Percentiles rank a stretch among this genome's conserved stretches.
Conservation (phyloP, 2,113 vertebrate genomes). For the Muntiacus reevesi region DNA sequence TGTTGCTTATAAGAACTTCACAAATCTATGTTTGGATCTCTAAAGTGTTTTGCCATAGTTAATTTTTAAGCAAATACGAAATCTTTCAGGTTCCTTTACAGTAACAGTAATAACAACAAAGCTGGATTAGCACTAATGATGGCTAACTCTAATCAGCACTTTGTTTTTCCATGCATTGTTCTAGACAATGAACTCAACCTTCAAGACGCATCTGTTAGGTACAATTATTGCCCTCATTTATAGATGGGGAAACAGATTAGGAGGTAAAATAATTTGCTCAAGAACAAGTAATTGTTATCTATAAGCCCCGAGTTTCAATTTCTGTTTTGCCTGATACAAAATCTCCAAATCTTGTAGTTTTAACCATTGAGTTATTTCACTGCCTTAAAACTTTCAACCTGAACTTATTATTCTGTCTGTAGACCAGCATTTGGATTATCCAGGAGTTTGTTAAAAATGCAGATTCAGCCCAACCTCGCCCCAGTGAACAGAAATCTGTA, state of each 20-base stretch:
- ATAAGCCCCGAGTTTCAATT: background rate
- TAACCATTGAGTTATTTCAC: background rate
- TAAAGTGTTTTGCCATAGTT: background rate
- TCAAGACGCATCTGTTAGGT: background rate
- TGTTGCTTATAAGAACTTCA: background rate
- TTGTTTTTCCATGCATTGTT: background rate
- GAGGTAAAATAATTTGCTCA: background rate
- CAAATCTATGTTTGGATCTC: background rate
- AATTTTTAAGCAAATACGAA: conserved; percentile 4
- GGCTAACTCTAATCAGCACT: background rate
- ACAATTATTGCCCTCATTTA: background rate
- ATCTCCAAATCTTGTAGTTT: background rate
- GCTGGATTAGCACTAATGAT: background rate
- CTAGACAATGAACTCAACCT: background rate
- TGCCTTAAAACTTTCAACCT: background rate
- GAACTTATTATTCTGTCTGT: background rate
- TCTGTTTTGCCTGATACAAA: background rate
- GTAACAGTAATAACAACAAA: background rate
- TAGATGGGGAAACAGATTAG: background rate
- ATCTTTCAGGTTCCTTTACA: background rate
- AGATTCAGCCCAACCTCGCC: too few relatives aligned
- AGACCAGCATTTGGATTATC: background rate
- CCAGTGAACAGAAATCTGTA: background rate
- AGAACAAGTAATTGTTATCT: background rate
- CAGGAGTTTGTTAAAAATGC: background rate